Conservation (phyloP, 2,888 invertebrate species). For the Maniola hyperantus region DNA sequence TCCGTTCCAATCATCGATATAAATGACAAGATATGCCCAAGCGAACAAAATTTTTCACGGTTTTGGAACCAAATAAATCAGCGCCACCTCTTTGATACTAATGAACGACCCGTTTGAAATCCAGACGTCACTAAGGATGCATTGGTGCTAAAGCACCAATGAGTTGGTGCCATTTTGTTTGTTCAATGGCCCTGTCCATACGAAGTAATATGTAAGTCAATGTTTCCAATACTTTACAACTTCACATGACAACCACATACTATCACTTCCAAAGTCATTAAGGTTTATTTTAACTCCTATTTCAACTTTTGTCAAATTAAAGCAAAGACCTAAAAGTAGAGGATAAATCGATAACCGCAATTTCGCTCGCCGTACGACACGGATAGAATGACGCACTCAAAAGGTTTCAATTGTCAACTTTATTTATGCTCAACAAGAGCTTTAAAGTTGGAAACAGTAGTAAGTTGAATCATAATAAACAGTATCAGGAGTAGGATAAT, state of each 20-base stretch:
- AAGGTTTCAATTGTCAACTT: slow-evolving; percentile 28
- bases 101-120: no score
- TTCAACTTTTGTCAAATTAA: slow-evolving; percentile 8
- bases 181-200: no score
- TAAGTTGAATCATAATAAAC: no score
- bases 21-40: no score
- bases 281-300: slow-evolving; percentile 4
- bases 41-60: no score
- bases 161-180: no score
- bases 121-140: no score
- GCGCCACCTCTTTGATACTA: no score
- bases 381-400: slow-evolving; percentile 23
- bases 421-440: slow-evolving; percentile 3
- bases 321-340: slow-evolving; percentile 4
- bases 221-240: not conserved
- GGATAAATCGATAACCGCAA: slow-evolving; percentile 34
- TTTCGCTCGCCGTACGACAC: slow-evolving; percentile 18
- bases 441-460: not conserved
- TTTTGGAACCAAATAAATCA: no score
- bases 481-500: no score
- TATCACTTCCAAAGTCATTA: slow-evolving; percentile 5
- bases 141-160: no score
- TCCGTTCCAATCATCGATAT: not conserved
- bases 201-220: no score
- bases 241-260: not conserved